phyloP scores from a whole-genome alignment of 2,888 invertebrate genomes.

The Chydorus sphaericus region DNA sequence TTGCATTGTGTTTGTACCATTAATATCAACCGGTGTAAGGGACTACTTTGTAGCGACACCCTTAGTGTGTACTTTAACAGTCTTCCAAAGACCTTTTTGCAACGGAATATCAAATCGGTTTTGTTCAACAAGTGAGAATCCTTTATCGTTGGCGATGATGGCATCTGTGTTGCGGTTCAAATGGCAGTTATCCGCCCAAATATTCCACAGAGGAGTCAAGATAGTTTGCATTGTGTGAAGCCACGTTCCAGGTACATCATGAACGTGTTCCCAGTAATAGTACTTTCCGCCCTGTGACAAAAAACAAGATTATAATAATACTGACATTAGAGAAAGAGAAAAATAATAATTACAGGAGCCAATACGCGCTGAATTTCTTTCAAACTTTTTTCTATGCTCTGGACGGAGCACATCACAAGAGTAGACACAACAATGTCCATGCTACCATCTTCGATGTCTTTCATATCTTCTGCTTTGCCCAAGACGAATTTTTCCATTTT shows the following conservation, averaged over 20 bases:
- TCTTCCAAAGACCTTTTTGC: neutral
- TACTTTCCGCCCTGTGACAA: conserved; percentile 23
- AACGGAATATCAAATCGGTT: conserved; percentile 17
- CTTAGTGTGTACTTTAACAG: conserved; percentile 16
- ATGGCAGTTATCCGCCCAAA: conserved; percentile 22
- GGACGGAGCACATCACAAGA: conserved; percentile 24
- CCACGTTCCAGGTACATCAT: conserved; percentile 19
- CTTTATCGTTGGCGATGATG: conserved; percentile 16
- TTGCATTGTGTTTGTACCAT: neutral
- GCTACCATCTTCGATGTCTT: conserved; percentile 20
- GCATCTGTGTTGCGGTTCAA: conserved; percentile 21
- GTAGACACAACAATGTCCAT: conserved; percentile 25
- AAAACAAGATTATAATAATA: neutral
- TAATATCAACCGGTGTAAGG: neutral
- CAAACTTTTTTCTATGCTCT: conserved; percentile 20
- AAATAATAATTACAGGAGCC: conserved; percentile 21
- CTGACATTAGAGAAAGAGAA: neutral
- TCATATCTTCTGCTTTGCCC: conserved; percentile 21
- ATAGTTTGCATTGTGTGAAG: conserved; percentile 20
- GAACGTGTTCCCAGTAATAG: conserved; percentile 24
- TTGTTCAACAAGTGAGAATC: conserved; percentile 21
- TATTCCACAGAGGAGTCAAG: conserved; percentile 22
- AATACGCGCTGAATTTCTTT: conserved; percentile 24
- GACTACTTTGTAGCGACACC: conserved; percentile 18
- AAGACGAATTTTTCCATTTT: conserved; percentile 20